A percentile compares a stretch with the other conserved stretches of the same genome.
These are phyloP conservation scores for Plutella xylostella DNA, from an alignment of 2,888 invertebrate species.

Conservation along the genomic window DNA sequence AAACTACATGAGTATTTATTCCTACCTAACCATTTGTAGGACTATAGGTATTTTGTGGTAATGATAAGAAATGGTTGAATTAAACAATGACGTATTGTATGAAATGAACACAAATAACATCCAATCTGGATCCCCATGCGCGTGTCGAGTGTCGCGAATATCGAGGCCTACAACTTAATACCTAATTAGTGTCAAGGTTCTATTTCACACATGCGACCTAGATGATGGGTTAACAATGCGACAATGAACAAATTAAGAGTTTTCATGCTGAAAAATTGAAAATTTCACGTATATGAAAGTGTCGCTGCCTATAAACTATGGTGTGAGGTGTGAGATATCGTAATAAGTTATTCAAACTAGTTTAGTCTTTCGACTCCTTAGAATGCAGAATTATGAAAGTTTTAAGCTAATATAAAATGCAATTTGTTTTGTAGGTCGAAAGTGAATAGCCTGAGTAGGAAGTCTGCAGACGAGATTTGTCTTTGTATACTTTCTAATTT, in stretches of 20 bases:
- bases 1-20: too few species aligned
- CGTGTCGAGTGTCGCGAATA: not conserved
- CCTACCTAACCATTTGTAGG: too few species aligned
- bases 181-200: slow-evolving; percentile 8
- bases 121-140: too few species aligned
- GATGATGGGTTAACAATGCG: not conserved
- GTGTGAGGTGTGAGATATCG: too few species aligned
- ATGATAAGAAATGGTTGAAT: too few species aligned
- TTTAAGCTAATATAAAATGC: slow-evolving; percentile 61
- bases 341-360: not conserved
- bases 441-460: slow-evolving; percentile 35
- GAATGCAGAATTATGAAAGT: slow-evolving; percentile 55
- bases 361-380: slow-evolving; percentile 32
- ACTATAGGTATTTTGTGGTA: too few species aligned
- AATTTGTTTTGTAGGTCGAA: slow-evolving; percentile 62
- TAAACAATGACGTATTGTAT: too few species aligned
- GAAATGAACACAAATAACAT: too few species aligned
- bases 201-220: slow-evolving; percentile 4
- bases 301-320: too few species aligned
- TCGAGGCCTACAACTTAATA: slow-evolving; percentile 1
- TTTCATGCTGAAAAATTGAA: too few species aligned
- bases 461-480: slow-evolving; percentile 47
- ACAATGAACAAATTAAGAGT: too few species aligned
- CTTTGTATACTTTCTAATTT: slow-evolving; percentile 61
- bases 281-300: too few species aligned